Conservation (phyloP, 2,113 vertebrate genomes). For the Rallus limicola region DNA sequence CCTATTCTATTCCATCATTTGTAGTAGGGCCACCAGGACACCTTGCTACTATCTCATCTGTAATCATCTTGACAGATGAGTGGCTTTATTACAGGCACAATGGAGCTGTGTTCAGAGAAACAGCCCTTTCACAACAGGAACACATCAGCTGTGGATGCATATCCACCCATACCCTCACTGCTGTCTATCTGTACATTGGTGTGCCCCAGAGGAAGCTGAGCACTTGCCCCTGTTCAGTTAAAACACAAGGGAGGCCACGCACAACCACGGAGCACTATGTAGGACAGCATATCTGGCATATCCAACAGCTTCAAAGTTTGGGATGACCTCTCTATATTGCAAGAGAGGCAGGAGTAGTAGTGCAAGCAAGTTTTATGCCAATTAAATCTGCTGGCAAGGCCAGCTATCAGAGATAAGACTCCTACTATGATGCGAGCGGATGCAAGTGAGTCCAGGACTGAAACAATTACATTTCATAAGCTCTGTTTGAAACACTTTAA, state of each 20-base stretch:
- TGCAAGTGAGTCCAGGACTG: neutral
- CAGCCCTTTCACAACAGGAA: neutral
- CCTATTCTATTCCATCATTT: neutral
- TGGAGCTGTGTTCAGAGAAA: neutral
- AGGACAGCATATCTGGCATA: neutral
- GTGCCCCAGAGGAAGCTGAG: neutral
- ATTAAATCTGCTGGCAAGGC: neutral
- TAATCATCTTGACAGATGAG: neutral
- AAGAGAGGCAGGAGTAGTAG: neutral
- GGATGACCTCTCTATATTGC: neutral
- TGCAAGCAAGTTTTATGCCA: neutral
- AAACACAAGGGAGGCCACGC: neutral
- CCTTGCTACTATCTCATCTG: neutral
- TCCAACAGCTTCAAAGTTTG: neutral
- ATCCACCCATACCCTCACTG: neutral
- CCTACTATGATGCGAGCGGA: neutral
- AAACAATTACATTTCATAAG: neutral
- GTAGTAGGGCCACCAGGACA: neutral
- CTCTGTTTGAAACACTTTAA: neutral
- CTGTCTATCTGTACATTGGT: neutral
- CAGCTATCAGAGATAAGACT: neutral
- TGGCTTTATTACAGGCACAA: neutral
- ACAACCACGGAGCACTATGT: neutral
- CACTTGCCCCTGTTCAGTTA: neutral
- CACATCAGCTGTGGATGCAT: fast-evolving